Evolutionary conservation across 1,140 invertebrate genomes (phyloP), one percentile per base, ranked within the genome.

Genomic region (Procambarus virginalis): DNA sequence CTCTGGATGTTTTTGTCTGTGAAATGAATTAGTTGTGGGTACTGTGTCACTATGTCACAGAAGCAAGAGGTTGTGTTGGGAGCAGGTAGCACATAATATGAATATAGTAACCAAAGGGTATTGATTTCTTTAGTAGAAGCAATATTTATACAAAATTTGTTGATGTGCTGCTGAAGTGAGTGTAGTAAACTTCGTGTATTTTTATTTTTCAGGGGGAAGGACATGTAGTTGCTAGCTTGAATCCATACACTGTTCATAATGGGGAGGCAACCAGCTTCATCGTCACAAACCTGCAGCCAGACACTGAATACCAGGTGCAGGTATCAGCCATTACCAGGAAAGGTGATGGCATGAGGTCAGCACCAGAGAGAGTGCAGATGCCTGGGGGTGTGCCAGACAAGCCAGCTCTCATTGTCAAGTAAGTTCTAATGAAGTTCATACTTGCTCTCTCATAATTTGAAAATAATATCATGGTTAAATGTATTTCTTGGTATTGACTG

Each of bases 241-340:
- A 93, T 60, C 92, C 93, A 17, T 97, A 96, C 93, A 97, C 98
- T 93, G 97, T 98, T 20, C 95, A 96, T 79, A 96, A 97, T 92
- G 96, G 96, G 34, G 95, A 95, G 4, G 95, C 96, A 3, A 94
- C 97, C 2, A 96, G 97, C 93, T 95, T 96, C 91, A 98, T 98
- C 93, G 96, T 99, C 6, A 96, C 96, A 6, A 97, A 96, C 5
- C 95, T 99, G 14, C 97, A 99, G 93, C 98, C 98, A 0, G 98
- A 99, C 93, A 99, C 98, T 0, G 95, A 96, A 73, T 99, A 99
- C 93, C 96, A 96, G n/a, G 96, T 98, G 20, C 97, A 98, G 95
- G 98, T 99, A 48, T 97, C 98, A 0, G 98, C 98, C 0, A 94
- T 99, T 49, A 99, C 98, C 0, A 95, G 98, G 77, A 99, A 98